Evolutionary conservation across 2,113 vertebrate genomes (phyloP).

Genomic region (Lasiurus borealis): DNA sequence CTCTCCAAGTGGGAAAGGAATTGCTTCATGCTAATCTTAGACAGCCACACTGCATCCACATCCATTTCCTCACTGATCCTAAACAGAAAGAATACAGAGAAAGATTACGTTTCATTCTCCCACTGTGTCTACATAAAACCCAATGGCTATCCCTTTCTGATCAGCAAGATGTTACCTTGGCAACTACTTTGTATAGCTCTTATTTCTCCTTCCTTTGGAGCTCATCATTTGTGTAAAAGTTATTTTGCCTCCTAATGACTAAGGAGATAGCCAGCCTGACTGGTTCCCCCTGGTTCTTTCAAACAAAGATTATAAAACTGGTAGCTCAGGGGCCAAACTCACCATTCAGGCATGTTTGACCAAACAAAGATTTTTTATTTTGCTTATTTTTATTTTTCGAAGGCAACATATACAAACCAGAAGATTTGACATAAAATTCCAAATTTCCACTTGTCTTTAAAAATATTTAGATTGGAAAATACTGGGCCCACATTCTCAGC

Average conservation of each 20-base stretch:
- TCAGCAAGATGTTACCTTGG: constrained; percentile 78
- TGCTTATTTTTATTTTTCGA: neutral
- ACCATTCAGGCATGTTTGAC: neutral
- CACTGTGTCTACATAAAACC: constrained; percentile 62
- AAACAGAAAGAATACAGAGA: constrained; percentile 65
- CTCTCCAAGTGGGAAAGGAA: constrained; percentile 68
- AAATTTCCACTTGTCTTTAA: neutral
- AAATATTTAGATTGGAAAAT: constrained; percentile 1
- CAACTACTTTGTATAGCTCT: constrained; percentile 67
- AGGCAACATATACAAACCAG: constrained; percentile 23
- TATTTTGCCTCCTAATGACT: constrained; percentile 64
- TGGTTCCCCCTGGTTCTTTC: neutral
- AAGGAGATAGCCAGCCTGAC: constrained; percentile 22
- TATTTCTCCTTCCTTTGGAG: constrained; percentile 33
- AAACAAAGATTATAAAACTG: constrained; percentile 39
- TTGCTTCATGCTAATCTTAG: constrained; percentile 67
- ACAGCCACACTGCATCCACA: constrained; percentile 14
- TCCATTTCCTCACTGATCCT: constrained; percentile 66
- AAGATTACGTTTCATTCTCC: constrained; percentile 65
- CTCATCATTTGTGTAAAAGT: constrained; percentile 64
- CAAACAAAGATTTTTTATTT: neutral
- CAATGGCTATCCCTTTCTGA: constrained; percentile 56
- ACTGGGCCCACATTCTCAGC: neutral
- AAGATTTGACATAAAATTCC: neutral
- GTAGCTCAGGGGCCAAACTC: neutral